A percentile compares a stretch with the other conserved stretches of the same genome.
These are phyloP conservation scores for Pteruthius melanotis DNA, from an alignment of 2,113 vertebrate genomes.

Conservation along the genomic window DNA sequence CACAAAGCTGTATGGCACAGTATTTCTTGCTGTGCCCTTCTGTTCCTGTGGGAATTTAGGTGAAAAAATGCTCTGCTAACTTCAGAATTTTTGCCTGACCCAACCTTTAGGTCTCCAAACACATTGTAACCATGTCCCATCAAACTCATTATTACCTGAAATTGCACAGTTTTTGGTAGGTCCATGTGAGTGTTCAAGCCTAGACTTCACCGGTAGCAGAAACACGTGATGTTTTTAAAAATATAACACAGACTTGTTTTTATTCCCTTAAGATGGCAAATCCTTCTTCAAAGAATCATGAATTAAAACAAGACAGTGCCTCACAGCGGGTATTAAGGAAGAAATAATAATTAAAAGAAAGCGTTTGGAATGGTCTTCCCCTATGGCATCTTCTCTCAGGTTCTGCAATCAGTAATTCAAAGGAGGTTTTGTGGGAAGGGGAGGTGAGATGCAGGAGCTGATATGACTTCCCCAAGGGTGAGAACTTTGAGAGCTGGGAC, in stretches of 20 bases:
- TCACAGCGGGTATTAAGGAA: background rate
- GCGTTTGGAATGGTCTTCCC: background rate
- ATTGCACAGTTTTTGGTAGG: background rate
- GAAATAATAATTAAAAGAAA: background rate
- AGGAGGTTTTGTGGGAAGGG: background rate
- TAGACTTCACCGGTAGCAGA: background rate
- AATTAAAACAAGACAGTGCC: conserved; percentile 6
- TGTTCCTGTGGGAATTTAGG: background rate
- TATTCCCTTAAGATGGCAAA: background rate
- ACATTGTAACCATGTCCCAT: accelerated
- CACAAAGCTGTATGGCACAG: background rate
- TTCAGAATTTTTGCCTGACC: background rate
- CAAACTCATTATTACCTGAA: accelerated
- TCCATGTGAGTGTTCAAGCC: background rate
- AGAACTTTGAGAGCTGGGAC: background rate
- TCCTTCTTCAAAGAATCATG: background rate
- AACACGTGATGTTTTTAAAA: background rate
- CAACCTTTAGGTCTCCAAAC: background rate
- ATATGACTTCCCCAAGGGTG: conserved; percentile 14
- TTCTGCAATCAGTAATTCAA: background rate
- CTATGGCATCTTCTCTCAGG: background rate
- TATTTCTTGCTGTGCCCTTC: background rate
- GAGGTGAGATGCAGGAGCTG: background rate
- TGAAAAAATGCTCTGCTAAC: background rate
- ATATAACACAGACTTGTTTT: background rate